These are phyloP conservation scores for Hartigia nigra DNA, from an alignment of 2,888 invertebrate genomes.

Conservation along the genomic window DNA sequence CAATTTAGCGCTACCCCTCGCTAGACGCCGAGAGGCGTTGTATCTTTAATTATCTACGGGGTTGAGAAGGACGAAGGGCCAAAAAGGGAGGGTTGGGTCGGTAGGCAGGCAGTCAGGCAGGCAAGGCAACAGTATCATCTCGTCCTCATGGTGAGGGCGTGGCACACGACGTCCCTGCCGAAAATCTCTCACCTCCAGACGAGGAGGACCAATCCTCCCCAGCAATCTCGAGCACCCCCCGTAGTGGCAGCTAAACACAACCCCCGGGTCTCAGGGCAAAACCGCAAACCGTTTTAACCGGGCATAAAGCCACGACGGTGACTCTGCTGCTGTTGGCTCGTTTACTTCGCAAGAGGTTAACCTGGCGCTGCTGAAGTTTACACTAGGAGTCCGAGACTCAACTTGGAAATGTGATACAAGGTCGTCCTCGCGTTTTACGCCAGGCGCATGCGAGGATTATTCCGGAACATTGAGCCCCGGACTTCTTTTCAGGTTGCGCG, in stretches of 20 bases:
- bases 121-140: slow-evolving; percentile 49
- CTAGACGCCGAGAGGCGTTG: slow-evolving; percentile 43
- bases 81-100: neutral
- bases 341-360: neutral
- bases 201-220: slow-evolving; percentile 8
- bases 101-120: neutral
- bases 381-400: neutral
- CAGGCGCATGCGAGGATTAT: slow-evolving; percentile 29
- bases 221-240: slow-evolving; percentile 17
- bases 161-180: slow-evolving; percentile 39
- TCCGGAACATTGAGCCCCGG: neutral
- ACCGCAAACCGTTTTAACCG: slow-evolving; percentile 21
- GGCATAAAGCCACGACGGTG: slow-evolving; percentile 1
- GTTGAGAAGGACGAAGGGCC: slow-evolving; percentile 25
- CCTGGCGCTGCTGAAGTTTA: slow-evolving; percentile 16
- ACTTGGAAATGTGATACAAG: slow-evolving; percentile 37
- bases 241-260: neutral
- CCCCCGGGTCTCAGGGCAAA: slow-evolving; percentile 17
- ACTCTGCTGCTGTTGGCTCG: neutral
- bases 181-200: slow-evolving; percentile 41
- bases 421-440: slow-evolving; percentile 37
- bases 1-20: slow-evolving; percentile 43
- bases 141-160: slow-evolving; percentile 56
- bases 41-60: slow-evolving; percentile 59
- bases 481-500: slow-evolving; percentile 14